Evolutionary conservation across 1,140 invertebrate species (phyloP), one percentile per base, ranked within the genome.

Genomic region (Macrobrachium nipponense): DNA sequence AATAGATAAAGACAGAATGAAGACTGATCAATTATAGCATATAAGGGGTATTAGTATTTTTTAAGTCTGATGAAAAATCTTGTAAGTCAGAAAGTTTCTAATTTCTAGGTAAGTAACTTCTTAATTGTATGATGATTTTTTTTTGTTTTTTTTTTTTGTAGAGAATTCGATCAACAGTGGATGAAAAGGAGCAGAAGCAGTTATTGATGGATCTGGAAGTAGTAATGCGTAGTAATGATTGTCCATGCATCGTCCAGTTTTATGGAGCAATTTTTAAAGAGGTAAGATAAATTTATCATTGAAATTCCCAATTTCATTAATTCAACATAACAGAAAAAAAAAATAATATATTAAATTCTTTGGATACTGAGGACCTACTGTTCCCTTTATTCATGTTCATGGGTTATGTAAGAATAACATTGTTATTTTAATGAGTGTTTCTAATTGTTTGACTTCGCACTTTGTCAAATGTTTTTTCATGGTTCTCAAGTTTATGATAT

Each of bases 201-300:
- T 93, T 99, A 23, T 93, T 99, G 80, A 99, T 99, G 97, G 98
- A 99, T 91, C 92, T 99, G 76, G 98, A 99, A 92, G 93, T 95
- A 20, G 92, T 94, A 36, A 91, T 93, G 80, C 82, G 89, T 88
- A 97, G 96, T 87, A 97, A 97, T 89, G 97, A 97, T 89, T 99
- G 98, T 92, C 95, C 95, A 0, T 97, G 98, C 90, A 99, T 99
- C 72, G 98, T 99, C 5, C 97, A 98, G 90, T 99, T 99, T 93
- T 98, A 97, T 92, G 98, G 98, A 17, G 98, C 97, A 73, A 94
- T 99, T 90, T 98, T 99, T 90, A 95, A 96, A 70, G 96, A 98
- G 92, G 89, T 89, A 84, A 78, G 83, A 92, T 20, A 89, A 90
- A 84, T 91, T 82, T 18, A 90, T 90, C 81, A 20, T 86, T 73